A percentile compares a stretch with the other conserved stretches of the same genome.
phyloP scores from a whole-genome alignment of 2,888 invertebrate species.

The Antheraea yamamai region DNA sequence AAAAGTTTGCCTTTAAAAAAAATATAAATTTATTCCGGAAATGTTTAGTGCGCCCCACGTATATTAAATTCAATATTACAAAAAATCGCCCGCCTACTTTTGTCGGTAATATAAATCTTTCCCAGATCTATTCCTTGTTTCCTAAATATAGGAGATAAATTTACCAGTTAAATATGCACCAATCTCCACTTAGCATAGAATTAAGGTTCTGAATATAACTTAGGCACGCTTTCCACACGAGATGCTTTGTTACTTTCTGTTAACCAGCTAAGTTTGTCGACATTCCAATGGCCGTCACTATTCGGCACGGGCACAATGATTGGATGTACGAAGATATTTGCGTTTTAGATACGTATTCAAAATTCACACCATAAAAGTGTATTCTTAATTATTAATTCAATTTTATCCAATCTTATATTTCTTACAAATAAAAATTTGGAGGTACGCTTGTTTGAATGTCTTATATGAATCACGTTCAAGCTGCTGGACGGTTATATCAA shows the following conservation, averaged over 20 bases:
- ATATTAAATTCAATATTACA: no score
- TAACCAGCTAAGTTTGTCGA: slow-evolving; percentile 45
- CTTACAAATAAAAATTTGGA: no score
- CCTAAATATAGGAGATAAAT: neutral
- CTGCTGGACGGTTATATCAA: no score
- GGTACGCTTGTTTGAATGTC: no score
- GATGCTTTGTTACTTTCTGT: slow-evolving; percentile 56
- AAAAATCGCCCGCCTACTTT: no score
- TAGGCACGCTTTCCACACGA: slow-evolving; percentile 64
- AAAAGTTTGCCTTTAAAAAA: no score
- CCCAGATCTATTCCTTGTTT: no score
- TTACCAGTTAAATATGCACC: neutral
- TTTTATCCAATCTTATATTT: no score
- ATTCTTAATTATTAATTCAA: neutral
- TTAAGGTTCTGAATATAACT: slow-evolving; percentile 24
- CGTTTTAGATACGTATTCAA: neutral
- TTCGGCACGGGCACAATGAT: slow-evolving; percentile 43
- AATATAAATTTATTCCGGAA: no score
- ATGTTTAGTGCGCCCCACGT: no score
- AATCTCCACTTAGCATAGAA: slow-evolving; percentile 19
- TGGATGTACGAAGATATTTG: slow-evolving; percentile 13
- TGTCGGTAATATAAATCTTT: no score
- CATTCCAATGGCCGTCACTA: slow-evolving; percentile 52
- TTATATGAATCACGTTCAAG: no score
- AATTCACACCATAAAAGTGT: neutral